Conservation (phyloP, 2,888 invertebrate species). For the Notodonta dromedarius region DNA sequence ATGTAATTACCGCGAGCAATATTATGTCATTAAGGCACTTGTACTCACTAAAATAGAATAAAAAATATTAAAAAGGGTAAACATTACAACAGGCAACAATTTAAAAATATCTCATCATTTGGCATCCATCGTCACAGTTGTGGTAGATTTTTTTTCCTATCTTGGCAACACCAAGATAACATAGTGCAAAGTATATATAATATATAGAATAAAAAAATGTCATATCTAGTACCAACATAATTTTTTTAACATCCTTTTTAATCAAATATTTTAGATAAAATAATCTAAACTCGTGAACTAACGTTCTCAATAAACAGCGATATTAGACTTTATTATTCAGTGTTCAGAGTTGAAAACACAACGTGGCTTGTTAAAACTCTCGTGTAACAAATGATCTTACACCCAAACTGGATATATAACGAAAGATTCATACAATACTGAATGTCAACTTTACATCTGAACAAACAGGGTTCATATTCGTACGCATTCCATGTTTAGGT, state of each 20-base stretch:
- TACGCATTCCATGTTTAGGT: too few species aligned
- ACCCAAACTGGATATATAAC: too few species aligned
- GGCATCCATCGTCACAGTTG: slow-evolving; percentile 64
- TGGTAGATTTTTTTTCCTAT: slow-evolving; percentile 25
- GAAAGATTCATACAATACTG: too few species aligned
- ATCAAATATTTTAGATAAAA: not conserved
- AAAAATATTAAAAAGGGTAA: slow-evolving; percentile 37
- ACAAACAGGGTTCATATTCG: too few species aligned
- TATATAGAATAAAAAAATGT: slow-evolving; percentile 26
- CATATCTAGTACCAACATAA: not conserved
- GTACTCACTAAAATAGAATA: slow-evolving; percentile 40
- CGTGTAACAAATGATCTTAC: too few species aligned
- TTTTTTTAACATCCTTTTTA: slow-evolving; percentile 6
- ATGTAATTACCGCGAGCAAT: not conserved
- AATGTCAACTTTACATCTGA: too few species aligned
- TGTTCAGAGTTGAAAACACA: not conserved
- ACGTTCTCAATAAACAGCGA: too few species aligned
- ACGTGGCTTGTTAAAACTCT: not conserved
- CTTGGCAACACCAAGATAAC: slow-evolving; percentile 67
- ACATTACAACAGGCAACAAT: slow-evolving; percentile 59
- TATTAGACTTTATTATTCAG: not conserved
- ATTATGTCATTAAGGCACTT: slow-evolving; percentile 46
- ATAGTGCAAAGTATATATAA: slow-evolving; percentile 34
- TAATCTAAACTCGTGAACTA: not conserved
- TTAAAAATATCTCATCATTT: slow-evolving; percentile 60